Percentiles rank a stretch among this genome's conserved stretches.
Evolutionary conservation across 2,113 vertebrate species (phyloP).

Genomic region (Thomomys bottae): DNA sequence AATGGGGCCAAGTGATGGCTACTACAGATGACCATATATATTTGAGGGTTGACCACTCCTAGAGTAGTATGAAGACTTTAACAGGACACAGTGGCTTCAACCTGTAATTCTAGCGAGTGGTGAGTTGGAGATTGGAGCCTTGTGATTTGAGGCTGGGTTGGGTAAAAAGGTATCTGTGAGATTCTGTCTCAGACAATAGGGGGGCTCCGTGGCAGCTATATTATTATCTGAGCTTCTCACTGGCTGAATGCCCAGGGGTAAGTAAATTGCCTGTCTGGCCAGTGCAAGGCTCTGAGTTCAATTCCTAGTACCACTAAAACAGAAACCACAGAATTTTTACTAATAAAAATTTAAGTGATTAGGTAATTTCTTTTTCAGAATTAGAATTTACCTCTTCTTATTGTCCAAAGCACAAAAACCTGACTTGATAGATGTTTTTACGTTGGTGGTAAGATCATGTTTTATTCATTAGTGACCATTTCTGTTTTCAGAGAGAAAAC

Average conservation of each 20-base stretch:
- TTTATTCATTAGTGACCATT: not conserved
- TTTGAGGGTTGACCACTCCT: not conserved
- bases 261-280: no score
- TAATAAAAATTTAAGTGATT: not conserved
- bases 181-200: no score
- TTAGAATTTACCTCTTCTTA: not conserved
- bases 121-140: no score
- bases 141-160: no score
- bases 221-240: no score
- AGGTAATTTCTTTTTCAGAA: not conserved
- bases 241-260: no score
- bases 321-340: not conserved
- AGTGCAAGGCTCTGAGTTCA: no score
- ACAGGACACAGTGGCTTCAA: no score
- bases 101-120: no score
- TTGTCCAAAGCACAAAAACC: not conserved
- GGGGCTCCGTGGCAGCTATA: no score
- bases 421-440: not conserved
- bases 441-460: not conserved
- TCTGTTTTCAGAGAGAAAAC: constrained; percentile 8
- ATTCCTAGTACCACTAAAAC: not conserved
- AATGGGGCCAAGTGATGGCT: not conserved
- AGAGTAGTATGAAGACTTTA: not conserved
- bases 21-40: not conserved
- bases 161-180: no score